These are phyloP conservation scores for Oscheius sp. DNA, from an alignment of 2,888 invertebrate genomes.

Conservation along the genomic window DNA sequence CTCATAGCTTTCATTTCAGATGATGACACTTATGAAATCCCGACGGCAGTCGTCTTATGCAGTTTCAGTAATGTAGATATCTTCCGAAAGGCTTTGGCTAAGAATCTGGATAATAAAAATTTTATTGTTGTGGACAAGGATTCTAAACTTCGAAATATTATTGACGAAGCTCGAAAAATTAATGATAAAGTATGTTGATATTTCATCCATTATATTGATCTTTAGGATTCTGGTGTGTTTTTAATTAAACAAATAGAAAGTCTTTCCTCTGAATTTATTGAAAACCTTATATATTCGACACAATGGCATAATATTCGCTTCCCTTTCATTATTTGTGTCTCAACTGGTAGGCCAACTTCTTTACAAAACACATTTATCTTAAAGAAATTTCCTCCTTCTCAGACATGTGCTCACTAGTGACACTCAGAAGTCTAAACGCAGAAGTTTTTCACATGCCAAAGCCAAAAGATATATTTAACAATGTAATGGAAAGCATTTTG, in stretches of 20 bases:
- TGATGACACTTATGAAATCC: not conserved
- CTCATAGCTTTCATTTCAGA: too few relatives aligned
- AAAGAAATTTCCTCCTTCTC: conserved; percentile 19
- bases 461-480: not conserved
- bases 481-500: not conserved
- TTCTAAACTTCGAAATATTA: not conserved
- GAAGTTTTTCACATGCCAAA: conserved; percentile 3
- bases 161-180: too few relatives aligned
- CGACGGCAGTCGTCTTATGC: conserved; percentile 1
- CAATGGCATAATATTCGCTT: conserved; percentile 4
- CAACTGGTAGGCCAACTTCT: conserved; percentile 7
- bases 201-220: not conserved
- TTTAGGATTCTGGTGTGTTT: conserved; percentile 6
- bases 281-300: conserved; percentile 3
- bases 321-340: conserved; percentile 20
- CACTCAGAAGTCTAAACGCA: conserved; percentile 4
- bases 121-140: conserved; percentile 1
- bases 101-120: not conserved
- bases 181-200: too few relatives aligned
- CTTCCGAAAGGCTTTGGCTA: not conserved
- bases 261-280: conserved; percentile 12
- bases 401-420: conserved; percentile 19
- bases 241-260: conserved; percentile 27
- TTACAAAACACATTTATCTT: not conserved
- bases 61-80: conserved; percentile 2